These are phyloP conservation scores for Clusia tigrina DNA, from an alignment of 2,888 invertebrate genomes.

Conservation along the genomic window DNA sequence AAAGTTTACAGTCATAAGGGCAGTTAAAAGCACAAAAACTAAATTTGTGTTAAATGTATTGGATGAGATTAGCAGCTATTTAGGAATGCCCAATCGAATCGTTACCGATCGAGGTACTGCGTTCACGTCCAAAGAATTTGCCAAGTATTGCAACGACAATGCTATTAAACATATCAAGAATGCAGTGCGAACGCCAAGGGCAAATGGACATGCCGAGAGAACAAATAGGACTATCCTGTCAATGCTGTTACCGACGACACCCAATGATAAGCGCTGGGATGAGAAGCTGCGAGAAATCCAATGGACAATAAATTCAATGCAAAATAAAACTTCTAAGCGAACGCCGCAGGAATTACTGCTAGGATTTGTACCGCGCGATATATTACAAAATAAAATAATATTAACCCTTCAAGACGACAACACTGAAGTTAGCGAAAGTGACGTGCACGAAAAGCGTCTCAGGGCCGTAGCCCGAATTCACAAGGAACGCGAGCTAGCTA, in stretches of 20 bases:
- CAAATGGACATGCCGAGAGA: slow-evolving; percentile 31
- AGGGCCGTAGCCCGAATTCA: no score
- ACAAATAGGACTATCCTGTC: slow-evolving; percentile 21
- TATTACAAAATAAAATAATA: no score
- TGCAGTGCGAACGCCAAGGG: slow-evolving; percentile 39
- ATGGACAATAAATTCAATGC: slow-evolving; percentile 17
- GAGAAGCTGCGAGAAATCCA: slow-evolving; percentile 17
- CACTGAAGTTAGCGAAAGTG: no score
- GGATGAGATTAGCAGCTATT: slow-evolving; percentile 28
- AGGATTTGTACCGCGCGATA: no score
- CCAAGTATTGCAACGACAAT: slow-evolving; percentile 32
- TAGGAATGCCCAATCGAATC: slow-evolving; percentile 38
- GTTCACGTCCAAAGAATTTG: slow-evolving; percentile 36
- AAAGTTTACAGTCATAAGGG: slow-evolving; percentile 22
- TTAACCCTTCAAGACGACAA: no score
- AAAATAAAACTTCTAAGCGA: slow-evolving; percentile 8
- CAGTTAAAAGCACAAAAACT: slow-evolving; percentile 25
- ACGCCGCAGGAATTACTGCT: no score
- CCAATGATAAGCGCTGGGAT: slow-evolving; percentile 15
- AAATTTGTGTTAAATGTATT: slow-evolving; percentile 21
- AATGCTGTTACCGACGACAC: slow-evolving; percentile 15
- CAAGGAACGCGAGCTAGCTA: no score
- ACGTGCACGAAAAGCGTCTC: no score
- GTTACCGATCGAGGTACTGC: slow-evolving; percentile 41
- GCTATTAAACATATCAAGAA: slow-evolving; percentile 38